A percentile compares a stretch with the other conserved stretches of the same genome.
Evolutionary conservation across 2,888 invertebrate genomes (phyloP).

Genomic region (Napeogenes inachia): DNA sequence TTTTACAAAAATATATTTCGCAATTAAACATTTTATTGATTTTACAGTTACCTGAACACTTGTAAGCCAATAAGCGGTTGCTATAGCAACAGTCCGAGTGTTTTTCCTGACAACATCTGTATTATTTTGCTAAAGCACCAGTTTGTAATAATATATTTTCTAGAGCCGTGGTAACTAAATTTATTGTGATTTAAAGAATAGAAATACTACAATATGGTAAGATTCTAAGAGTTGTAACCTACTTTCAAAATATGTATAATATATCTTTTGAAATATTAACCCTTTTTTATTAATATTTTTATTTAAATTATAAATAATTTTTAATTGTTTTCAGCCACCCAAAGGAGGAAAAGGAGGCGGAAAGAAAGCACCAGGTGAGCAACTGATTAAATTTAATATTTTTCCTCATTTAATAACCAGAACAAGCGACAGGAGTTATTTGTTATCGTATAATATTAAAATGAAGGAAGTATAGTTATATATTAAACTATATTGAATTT

Average conservation of each 20-base stretch:
- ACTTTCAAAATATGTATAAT: too few species aligned
- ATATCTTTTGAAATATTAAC: too few species aligned
- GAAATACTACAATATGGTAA: constrained; percentile 4
- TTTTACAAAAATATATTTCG: too few species aligned
- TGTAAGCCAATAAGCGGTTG: background rate
- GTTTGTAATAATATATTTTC: background rate
- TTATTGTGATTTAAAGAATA: background rate
- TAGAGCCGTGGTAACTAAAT: background rate
- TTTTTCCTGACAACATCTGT: background rate
- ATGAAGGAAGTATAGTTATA: too few species aligned
- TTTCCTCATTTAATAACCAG: too few species aligned
- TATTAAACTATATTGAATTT: background rate
- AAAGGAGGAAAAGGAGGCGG: constrained; percentile 56
- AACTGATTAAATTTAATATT: background rate
- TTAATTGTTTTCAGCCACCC: constrained; percentile 53
- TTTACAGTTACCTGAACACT: background rate
- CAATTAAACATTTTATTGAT: too few species aligned
- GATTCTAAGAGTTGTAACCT: background rate
- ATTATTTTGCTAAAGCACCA: background rate
- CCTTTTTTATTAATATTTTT: background rate
- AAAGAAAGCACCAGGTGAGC: constrained; percentile 61
- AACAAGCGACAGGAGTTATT: background rate
- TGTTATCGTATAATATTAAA: background rate
- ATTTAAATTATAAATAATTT: background rate
- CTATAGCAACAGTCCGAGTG: constrained; percentile 1